A percentile compares a stretch with the other conserved stretches of the same genome.
Evolutionary conservation across 2,797 vertebrate species (phyloP).

Genomic region (Buphagus erythrorhynchus): DNA sequence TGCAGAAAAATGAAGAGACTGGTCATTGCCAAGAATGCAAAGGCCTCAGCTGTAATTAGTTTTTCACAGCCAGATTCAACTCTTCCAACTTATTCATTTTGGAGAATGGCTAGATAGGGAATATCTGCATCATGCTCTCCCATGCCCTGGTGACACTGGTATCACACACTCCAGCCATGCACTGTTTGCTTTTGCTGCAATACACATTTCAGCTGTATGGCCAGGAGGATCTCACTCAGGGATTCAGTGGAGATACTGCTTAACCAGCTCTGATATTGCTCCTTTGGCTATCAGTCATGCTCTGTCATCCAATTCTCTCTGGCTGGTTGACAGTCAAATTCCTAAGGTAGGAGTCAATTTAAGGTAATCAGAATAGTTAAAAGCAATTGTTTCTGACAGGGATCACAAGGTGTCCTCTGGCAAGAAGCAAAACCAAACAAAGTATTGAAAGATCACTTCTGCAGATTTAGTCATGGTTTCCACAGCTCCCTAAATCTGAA

Average conservation of each 20-base stretch:
- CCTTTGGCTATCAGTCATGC: not conserved
- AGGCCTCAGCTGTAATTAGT: not conserved
- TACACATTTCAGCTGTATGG: not conserved
- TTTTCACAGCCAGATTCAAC: slow-evolving; percentile 4
- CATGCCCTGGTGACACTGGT: not conserved
- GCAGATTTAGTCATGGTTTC: not conserved
- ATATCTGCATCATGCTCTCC: not conserved
- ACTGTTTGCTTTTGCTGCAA: not conserved
- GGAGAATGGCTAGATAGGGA: not conserved
- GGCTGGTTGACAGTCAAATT: not conserved
- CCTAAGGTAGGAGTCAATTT: not conserved
- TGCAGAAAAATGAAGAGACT: not conserved
- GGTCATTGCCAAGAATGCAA: not conserved
- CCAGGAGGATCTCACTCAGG: not conserved
- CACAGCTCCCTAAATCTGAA: not conserved
- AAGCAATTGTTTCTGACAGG: not conserved
- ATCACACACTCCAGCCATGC: not conserved
- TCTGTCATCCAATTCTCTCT: not conserved
- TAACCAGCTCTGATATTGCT: not conserved
- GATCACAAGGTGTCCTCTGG: not conserved
- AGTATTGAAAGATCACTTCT: not conserved
- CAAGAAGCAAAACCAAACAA: not conserved
- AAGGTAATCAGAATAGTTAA: not conserved
- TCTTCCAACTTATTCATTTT: not conserved
- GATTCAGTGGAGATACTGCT: not conserved